Evolutionary conservation across 1,140 invertebrate species (phyloP).

Genomic region (Pomacea maculata): DNA sequence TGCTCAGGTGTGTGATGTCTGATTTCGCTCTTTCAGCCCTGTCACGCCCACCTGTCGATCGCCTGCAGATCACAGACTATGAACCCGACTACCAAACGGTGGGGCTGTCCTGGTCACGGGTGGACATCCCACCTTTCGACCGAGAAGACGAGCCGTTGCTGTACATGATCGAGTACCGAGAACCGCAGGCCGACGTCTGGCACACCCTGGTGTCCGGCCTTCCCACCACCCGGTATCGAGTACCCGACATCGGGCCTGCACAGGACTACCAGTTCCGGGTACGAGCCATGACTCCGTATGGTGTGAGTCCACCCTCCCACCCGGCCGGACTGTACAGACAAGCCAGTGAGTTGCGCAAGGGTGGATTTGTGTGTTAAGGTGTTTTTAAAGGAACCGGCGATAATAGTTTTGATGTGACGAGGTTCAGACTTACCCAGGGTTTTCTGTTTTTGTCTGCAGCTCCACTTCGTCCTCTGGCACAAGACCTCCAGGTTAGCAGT

Average conservation of each 20-base stretch:
- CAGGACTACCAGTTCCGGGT: slow-evolving; percentile 95
- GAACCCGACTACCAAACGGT: slow-evolving; percentile 50
- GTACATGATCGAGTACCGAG: slow-evolving; percentile 56
- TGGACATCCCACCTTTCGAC: slow-evolving; percentile 52
- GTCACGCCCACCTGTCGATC: slow-evolving; percentile 45
- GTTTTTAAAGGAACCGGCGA: background rate
- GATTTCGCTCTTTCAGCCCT: slow-evolving; percentile 38
- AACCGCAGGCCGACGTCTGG: slow-evolving; percentile 52
- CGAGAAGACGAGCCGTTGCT: slow-evolving; percentile 51
- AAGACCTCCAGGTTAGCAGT: slow-evolving; percentile 47
- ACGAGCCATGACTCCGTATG: slow-evolving; percentile 95
- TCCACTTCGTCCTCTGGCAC: slow-evolving; percentile 43
- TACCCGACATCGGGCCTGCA: slow-evolving; percentile 52
- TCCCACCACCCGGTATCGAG: slow-evolving; percentile 50
- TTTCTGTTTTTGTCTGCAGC: slow-evolving; percentile 23
- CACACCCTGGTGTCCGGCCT: slow-evolving; percentile 51
- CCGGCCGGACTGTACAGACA: slow-evolving; percentile 35
- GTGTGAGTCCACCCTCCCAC: slow-evolving; percentile 84
- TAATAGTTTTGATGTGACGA: too few species aligned
- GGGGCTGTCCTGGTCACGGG: slow-evolving; percentile 50
- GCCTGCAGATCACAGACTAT: slow-evolving; percentile 48
- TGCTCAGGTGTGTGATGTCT: background rate
- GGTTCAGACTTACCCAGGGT: too few species aligned
- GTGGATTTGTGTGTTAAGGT: background rate
- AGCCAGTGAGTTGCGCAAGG: slow-evolving; percentile 25